Evolutionary conservation across 64 coral and sea anemone species (phyloP).

Genomic region (Montipora capricornis): DNA sequence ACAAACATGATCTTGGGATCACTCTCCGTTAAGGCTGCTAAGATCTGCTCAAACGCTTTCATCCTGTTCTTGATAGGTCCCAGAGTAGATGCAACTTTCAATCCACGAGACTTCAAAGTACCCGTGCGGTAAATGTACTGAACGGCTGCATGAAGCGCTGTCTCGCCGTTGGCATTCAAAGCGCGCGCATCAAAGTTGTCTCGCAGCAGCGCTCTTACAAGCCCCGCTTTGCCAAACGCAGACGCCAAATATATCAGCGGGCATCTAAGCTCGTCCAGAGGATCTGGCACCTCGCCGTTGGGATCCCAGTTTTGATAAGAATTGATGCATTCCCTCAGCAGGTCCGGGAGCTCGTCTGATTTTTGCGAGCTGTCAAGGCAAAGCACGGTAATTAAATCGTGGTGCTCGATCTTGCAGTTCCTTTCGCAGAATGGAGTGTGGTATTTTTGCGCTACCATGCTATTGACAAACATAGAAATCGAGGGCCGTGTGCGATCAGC

Average conservation of each 20-base stretch:
- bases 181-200: slow-evolving; percentile 9
- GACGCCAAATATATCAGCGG: slow-evolving; percentile 33
- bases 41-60: slow-evolving; percentile 34
- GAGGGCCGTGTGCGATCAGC: background rate
- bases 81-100: slow-evolving; percentile 24
- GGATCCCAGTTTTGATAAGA: slow-evolving; percentile 34
- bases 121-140: slow-evolving; percentile 30
- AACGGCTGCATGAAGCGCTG: slow-evolving; percentile 5
- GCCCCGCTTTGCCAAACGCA: slow-evolving; percentile 6
- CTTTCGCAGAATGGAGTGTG: slow-evolving; percentile 34
- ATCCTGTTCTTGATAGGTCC: slow-evolving; percentile 45
- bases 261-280: slow-evolving; percentile 18
- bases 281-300: slow-evolving; percentile 38
- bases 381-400: slow-evolving; percentile 21
- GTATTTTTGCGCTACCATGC: slow-evolving; percentile 42
- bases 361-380: slow-evolving; percentile 56
- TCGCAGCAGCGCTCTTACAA: slow-evolving; percentile 1
- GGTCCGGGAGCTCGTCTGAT: slow-evolving; percentile 31
- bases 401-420: slow-evolving; percentile 48
- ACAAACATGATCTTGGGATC: slow-evolving; percentile 29
- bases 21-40: background rate
- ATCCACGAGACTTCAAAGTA: background rate
- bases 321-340: slow-evolving; percentile 37
- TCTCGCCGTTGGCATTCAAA: background rate
- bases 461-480: background rate